Conservation (phyloP, 1,140 invertebrate species). For the Chrysoperla carnea region DNA sequence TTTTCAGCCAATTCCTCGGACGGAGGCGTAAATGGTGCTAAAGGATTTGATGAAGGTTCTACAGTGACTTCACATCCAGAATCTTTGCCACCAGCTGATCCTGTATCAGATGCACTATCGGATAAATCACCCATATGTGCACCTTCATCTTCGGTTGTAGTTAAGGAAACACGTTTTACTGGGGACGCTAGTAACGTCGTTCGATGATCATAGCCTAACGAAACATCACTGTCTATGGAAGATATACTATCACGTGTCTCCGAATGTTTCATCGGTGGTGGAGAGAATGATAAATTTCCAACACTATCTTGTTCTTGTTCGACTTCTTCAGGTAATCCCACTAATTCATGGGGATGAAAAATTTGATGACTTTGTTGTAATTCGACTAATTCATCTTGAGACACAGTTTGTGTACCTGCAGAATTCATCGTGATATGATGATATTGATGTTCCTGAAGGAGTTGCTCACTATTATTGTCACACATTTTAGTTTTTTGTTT, state of each 20-base stretch:
- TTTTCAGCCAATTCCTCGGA: conserved; percentile 54
- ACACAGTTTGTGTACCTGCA: no score
- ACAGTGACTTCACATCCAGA: conserved; percentile 42
- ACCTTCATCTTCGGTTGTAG: conserved; percentile 26
- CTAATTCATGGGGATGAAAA: no score
- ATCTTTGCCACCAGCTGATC: conserved; percentile 37
- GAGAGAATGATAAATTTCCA: conserved; percentile 17
- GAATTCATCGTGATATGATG: no score
- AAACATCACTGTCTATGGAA: conserved; percentile 42
- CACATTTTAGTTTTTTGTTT: no score
- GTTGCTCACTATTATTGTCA: no score
- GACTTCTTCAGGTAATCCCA: conserved; percentile 1
- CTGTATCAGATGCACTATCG: conserved; percentile 37
- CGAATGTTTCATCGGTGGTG: conserved; percentile 31
- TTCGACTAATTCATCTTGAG: no score
- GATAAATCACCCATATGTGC: conserved; percentile 39
- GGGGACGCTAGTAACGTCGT: conserved; percentile 23
- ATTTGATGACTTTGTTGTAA: no score
- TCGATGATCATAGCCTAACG: conserved; percentile 32
- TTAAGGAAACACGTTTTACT: conserved; percentile 3
- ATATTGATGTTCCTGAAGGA: no score
- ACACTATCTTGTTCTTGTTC: conserved; percentile 17
- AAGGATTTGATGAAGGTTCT: conserved; percentile 20
- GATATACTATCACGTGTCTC: conserved; percentile 41
- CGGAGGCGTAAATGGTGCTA: conserved; percentile 36